A percentile compares a stretch with the other conserved stretches of the same genome.
Conservation (phyloP, 2,113 vertebrate genomes). For the Sus scrofa region T2T-Sscrofa CM000814.6:65176501-65177000, state of each 20-base stretch:
- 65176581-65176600: slow-evolving; percentile 10
- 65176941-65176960: slow-evolving; percentile 86
- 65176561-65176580: neutral
- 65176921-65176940: slow-evolving; percentile 81
- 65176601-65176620: neutral
- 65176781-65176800: slow-evolving; percentile 70
- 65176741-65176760: slow-evolving; percentile 78
- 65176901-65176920: slow-evolving; percentile 69
- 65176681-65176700: slow-evolving; percentile 59
- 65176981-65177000: slow-evolving; percentile 87
- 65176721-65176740: slow-evolving; percentile 78
- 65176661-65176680: slow-evolving; percentile 65
- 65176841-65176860: slow-evolving; percentile 79
- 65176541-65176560: neutral
- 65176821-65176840: neutral
- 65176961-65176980: slow-evolving; percentile 83
- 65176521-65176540: neutral
- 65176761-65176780: slow-evolving; percentile 69
- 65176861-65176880: slow-evolving; percentile 86
- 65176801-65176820: slow-evolving; percentile 23
- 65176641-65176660: slow-evolving; percentile 54
- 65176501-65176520: neutral
- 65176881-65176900: slow-evolving; percentile 86
- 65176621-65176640: neutral
- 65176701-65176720: slow-evolving; percentile 74